These are phyloP conservation scores for Solea senegalensis DNA, from an alignment of 2,113 vertebrate species.

Conservation along the genomic window DNA sequence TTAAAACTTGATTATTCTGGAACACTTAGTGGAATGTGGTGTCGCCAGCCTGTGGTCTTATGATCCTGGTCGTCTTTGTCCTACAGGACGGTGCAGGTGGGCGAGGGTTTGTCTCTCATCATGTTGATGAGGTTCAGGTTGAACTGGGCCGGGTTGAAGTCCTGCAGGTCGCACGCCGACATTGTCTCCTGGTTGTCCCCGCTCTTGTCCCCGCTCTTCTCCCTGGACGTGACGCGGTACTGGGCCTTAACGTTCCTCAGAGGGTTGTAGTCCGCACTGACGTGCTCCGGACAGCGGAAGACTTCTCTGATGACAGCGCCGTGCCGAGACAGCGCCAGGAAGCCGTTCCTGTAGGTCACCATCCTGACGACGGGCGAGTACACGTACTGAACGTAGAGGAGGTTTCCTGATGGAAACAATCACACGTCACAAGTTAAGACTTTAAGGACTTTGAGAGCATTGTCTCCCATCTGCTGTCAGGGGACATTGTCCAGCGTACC, in stretches of 20 bases:
- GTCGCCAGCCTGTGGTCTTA: no score
- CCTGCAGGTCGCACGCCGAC: background rate
- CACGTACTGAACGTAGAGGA: slow-evolving; percentile 81
- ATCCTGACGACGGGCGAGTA: slow-evolving; percentile 77
- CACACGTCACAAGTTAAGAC: background rate
- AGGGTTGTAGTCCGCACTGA: slow-evolving; percentile 66
- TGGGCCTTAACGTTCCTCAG: slow-evolving; percentile 75
- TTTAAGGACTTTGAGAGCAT: background rate
- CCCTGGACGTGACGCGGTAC: slow-evolving; percentile 74
- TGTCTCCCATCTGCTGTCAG: background rate
- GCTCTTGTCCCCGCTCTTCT: slow-evolving; percentile 4
- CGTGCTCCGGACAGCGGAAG: slow-evolving; percentile 74
- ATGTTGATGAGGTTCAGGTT: slow-evolving; percentile 59
- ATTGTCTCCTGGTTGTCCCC: background rate
- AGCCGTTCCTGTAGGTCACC: slow-evolving; percentile 75
- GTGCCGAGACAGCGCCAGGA: slow-evolving; percentile 74
- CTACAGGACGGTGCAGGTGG: slow-evolving; percentile 74
- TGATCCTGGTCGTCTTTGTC: background rate
- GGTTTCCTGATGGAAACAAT: slow-evolving; percentile 67
- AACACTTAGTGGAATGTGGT: no score
- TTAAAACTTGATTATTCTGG: no score
- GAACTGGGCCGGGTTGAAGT: slow-evolving; percentile 71
- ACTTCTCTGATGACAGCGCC: slow-evolving; percentile 75
- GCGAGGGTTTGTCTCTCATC: slow-evolving; percentile 65
- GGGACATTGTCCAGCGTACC: slow-evolving; percentile 56